Evolutionary conservation across 2,888 invertebrate species (phyloP).

Genomic region (Microdon myrmicae): DNA sequence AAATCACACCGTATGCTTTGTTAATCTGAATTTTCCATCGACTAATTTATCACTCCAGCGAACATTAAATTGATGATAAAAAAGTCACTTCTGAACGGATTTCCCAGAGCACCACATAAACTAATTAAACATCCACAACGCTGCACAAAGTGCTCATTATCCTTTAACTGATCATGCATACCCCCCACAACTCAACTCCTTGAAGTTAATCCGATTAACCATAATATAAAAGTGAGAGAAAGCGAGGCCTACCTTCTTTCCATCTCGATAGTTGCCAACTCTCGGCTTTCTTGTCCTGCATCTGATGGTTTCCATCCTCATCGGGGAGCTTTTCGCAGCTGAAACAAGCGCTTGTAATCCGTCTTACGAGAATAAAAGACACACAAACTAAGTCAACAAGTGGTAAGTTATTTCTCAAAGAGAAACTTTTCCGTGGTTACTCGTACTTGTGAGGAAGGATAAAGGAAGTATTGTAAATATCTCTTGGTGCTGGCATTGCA

Average conservation of each 20-base stretch:
- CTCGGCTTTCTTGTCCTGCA: neutral
- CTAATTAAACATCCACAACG: no score
- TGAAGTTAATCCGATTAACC: constrained; percentile 1
- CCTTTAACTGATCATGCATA: no score
- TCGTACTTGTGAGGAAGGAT: neutral
- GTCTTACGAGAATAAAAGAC: constrained; percentile 4
- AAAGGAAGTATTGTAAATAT: neutral
- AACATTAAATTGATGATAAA: no score
- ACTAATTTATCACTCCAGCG: no score
- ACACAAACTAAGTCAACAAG: constrained; percentile 6
- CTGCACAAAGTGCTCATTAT: no score
- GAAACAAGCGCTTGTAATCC: constrained; percentile 2
- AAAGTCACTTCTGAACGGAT: no score
- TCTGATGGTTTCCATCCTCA: no score
- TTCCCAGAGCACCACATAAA: no score
- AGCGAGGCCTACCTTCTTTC: constrained; percentile 9
- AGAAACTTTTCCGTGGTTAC: neutral
- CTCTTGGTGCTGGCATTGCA: no score
- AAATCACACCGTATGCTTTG: no score
- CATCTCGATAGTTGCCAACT: constrained; percentile 1
- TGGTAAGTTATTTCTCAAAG: constrained; percentile 12
- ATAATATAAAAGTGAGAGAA: constrained; percentile 1
- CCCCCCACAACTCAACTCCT: neutral
- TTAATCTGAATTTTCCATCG: no score
- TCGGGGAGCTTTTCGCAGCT: constrained; percentile 1